Conservation (phyloP, 2,888 invertebrate species). For the Epinotia bilunana region DNA sequence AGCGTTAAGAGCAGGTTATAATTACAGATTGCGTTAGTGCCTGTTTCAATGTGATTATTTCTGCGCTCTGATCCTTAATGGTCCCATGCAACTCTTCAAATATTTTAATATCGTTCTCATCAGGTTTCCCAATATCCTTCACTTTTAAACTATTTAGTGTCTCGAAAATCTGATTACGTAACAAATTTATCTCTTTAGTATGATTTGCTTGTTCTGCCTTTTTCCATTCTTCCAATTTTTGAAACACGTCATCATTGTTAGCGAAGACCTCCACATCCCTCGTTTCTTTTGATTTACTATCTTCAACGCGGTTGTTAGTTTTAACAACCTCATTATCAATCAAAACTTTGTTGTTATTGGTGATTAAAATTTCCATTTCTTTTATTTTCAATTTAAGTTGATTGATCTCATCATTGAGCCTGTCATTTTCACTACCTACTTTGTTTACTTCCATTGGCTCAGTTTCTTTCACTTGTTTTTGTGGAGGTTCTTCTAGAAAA, state of each 20-base stretch:
- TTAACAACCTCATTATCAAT: constrained; percentile 41
- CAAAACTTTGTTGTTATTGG: constrained; percentile 50
- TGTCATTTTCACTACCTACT: constrained; percentile 82
- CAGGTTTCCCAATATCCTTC: constrained; percentile 55
- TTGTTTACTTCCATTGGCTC: constrained; percentile 49
- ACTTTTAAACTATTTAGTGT: constrained; percentile 69
- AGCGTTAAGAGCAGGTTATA: not conserved
- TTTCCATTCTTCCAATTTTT: constrained; percentile 81
- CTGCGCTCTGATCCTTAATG: constrained; percentile 80
- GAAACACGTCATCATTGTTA: constrained; percentile 65
- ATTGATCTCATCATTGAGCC: constrained; percentile 78
- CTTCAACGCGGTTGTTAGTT: constrained; percentile 35
- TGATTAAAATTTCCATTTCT: constrained; percentile 72
- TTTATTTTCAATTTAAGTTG: constrained; percentile 78
- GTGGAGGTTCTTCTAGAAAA: constrained; percentile 64
- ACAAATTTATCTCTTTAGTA: constrained; percentile 77
- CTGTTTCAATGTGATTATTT: constrained; percentile 77
- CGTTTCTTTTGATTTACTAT: constrained; percentile 53
- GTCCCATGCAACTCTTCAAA: constrained; percentile 73
- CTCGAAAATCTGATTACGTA: constrained; percentile 73
- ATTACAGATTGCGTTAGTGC: constrained; percentile 74
- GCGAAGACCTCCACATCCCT: constrained; percentile 71
- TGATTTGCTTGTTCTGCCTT: constrained; percentile 82
- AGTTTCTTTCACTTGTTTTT: constrained; percentile 60
- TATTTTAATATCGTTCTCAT: constrained; percentile 61